These are phyloP conservation scores for Gobio gobio DNA, from an alignment of 2,113 vertebrate genomes.

Conservation along the genomic window DNA sequence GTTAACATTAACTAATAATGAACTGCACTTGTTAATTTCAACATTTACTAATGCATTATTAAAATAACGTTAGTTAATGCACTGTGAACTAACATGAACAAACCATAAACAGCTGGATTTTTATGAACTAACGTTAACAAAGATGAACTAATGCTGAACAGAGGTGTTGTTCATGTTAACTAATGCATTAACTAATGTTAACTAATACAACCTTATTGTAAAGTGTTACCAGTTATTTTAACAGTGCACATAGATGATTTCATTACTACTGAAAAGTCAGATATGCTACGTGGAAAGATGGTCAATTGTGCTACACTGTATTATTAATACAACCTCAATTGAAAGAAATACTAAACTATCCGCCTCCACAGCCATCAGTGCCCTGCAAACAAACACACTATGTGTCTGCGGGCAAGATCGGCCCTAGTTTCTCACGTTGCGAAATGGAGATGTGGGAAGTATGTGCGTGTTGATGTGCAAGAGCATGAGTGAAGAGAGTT, in stretches of 20 bases:
- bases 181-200: no score
- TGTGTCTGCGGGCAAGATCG: not conserved
- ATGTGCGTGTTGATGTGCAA: slow-evolving; percentile 15
- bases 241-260: not conserved
- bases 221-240: not conserved
- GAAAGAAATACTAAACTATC: not conserved
- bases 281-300: not conserved
- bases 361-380: not conserved
- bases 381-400: not conserved
- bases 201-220: no score
- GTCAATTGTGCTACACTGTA: not conserved
- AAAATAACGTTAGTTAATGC: no score
- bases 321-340: not conserved
- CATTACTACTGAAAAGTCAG: not conserved
- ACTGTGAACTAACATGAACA: no score
- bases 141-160: no score
- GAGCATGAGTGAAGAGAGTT: slow-evolving; percentile 13
- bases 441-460: slow-evolving; percentile 48
- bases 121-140: no score
- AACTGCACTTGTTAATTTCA: no score
- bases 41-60: no score
- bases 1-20: no score
- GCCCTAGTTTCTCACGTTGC: slow-evolving; percentile 18
- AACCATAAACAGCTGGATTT: no score
- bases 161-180: no score